Base-by-base conservation (phyloP, 2,888 invertebrate species). In the Molanna angustata region DNA sequence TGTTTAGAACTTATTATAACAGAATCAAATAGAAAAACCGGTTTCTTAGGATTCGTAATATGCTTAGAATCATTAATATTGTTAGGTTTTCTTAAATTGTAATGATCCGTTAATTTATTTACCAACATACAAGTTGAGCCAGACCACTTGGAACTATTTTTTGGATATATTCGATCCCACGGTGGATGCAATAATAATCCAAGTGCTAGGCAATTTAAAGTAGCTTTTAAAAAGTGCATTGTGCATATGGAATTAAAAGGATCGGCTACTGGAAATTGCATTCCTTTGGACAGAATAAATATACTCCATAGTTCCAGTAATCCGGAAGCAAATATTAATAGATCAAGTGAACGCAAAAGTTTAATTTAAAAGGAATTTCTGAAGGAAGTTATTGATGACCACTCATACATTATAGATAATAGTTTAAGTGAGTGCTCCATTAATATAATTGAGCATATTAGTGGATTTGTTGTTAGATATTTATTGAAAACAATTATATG, bases 131-230 rank as follows among this genome's bases (percentile, higher is more conserved):
- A 37, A 37, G 18, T 37, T 17, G 18, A 37, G 18, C 37, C 37
- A 37, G 37, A 37, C 13, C 37, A 37, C 18, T 37, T 37, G 11
- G 37, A 37, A 37, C 13, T 37, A 16, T 37, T 37, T 16, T 37
- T 37, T 37, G 37, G 17, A 17, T 17, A 16, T 17, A 37, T 37
- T 17, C 37, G 37, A 3, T 37, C 37, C 18, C 37, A 37, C 18
- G 37, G 37, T 37, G 37, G 35, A 37, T 37, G 37, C 13, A 37
- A 37, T 11, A 16, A 37, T 37, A 37, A 37, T 17, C 37, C 37
- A 37, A 37, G 37, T 17, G 37, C 37, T 3, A 37, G 37, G 11
- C 37, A 37, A 37, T 37, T 37, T 37, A 37, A 37, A 37, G 18
- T 18, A 17, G 37, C 17, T 37, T 37, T 37, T 4, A 37, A 37